A percentile compares a stretch with the other conserved stretches of the same genome.
Conservation (phyloP, 1,140 invertebrate species). For the Capitella teleta region DNA sequence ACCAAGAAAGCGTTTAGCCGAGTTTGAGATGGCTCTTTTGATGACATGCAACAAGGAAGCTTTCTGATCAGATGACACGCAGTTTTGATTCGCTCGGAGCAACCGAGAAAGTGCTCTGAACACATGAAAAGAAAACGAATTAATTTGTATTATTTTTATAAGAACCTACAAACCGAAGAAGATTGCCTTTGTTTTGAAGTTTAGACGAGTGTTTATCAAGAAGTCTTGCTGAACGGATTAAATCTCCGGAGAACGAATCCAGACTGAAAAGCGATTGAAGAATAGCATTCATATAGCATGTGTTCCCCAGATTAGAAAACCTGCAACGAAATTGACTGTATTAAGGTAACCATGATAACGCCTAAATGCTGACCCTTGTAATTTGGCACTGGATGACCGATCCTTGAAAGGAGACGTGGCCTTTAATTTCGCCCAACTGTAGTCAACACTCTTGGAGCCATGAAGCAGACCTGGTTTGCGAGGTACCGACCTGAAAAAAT, state of each 20-base stretch:
- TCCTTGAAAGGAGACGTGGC: too few species aligned
- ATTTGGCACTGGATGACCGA: too few species aligned
- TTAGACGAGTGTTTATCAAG: constrained; percentile 1
- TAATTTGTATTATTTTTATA: too few species aligned
- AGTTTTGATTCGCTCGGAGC: not conserved
- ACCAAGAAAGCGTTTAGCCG: constrained; percentile 4
- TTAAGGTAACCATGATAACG: not conserved
- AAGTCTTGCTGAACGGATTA: constrained; percentile 9
- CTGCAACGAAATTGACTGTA: constrained; percentile 19
- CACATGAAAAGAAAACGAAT: too few species aligned
- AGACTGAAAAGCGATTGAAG: constrained; percentile 34
- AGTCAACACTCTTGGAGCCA: too few species aligned
- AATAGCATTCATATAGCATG: constrained; percentile 42
- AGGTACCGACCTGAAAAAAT: too few species aligned
- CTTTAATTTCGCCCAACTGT: too few species aligned
- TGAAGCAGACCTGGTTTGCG: too few species aligned
- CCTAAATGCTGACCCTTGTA: too few species aligned
- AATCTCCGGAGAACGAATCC: constrained; percentile 29
- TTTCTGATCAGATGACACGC: not conserved
- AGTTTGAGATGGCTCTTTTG: not conserved
- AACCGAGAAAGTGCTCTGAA: not conserved
- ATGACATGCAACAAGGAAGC: not conserved
- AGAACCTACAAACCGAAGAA: too few species aligned
- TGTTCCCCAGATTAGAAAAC: constrained; percentile 42
- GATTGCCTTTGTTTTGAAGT: not conserved